Evolutionary conservation across 2,113 vertebrate species (phyloP), one percentile per base, ranked within the genome.

Genomic region (Tretioscincus oriximinensis): DNA sequence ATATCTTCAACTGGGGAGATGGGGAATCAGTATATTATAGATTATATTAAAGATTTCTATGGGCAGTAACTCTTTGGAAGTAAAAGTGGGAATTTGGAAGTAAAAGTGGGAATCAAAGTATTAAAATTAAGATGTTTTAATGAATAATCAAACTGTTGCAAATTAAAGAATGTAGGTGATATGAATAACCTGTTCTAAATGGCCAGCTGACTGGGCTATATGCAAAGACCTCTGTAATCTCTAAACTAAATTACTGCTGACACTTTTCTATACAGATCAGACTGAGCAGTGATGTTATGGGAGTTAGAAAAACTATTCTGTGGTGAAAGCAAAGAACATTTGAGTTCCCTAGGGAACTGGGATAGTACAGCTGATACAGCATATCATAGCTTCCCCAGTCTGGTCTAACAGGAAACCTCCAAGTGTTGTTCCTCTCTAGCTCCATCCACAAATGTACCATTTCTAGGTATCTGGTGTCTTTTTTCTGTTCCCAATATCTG

Each of bases 401-500:
- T 74, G 0, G 79, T 41, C 88, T 89, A 88, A 89, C 84, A 90
- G 90, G 90, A 92, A 92, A 89, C 86, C 81, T 89, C 45, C 85
- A 92, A 84, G 83, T 88, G 69, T 61, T 90, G 88, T 86, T 91
- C 90, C 91, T 91, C 87, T 92, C 89, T 87, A 87, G 84, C 60
- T 90, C 41, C 84, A 89, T 86, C 88, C 78, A 86, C 89, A 90
- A 88, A 84, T 73, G 71, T 47, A 80, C 20, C 74, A 84, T 77
- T 69, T 76, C 51, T 82, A 88, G 82, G 88, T 80, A 14, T 80
- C 66, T 71, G 84, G 86, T 75, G 77, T 81, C 76, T 90, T 92
- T 58, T 90, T 86, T 84, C 82, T 86, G 71, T 58, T 77, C 26
- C 49, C 35, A 66, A 74, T 76, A 85, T 28, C 5, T 83, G 88